These are phyloP conservation scores for Eutolmus rufibarbis DNA, from an alignment of 2,888 invertebrate genomes.

Conservation along the genomic window DNA sequence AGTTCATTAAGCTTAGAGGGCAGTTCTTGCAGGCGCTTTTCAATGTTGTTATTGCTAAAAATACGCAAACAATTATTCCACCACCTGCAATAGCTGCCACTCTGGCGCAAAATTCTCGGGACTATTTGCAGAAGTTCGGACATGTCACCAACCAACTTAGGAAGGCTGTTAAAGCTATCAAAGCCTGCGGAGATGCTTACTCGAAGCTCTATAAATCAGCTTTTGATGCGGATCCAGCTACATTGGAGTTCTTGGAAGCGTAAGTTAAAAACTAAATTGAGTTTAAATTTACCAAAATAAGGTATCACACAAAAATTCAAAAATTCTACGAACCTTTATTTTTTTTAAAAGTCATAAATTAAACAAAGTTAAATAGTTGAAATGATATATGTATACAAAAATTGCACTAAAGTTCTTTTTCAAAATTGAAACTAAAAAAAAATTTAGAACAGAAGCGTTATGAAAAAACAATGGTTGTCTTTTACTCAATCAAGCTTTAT, in stretches of 20 bases:
- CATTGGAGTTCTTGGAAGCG: conserved; percentile 77
- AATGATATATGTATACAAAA: too few species aligned
- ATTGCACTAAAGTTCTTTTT: too few species aligned
- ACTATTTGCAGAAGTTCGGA: conserved; percentile 80
- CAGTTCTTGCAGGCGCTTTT: conserved; percentile 73
- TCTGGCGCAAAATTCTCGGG: conserved; percentile 78
- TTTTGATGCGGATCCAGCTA: conserved; percentile 84
- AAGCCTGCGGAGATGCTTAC: conserved; percentile 75
- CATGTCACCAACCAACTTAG: conserved; percentile 80
- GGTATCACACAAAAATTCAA: conserved; percentile 49
- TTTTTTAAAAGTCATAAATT: too few species aligned
- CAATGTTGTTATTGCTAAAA: conserved; percentile 61
- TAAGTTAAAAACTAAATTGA: conserved; percentile 54
- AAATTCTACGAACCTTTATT: too few species aligned
- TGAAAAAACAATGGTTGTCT: too few species aligned
- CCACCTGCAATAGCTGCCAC: conserved; percentile 91
- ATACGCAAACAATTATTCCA: conserved; percentile 79
- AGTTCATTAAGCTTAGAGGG: conserved; percentile 78
- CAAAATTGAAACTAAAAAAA: too few species aligned
- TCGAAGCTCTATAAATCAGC: conserved; percentile 81
- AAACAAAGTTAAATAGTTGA: too few species aligned
- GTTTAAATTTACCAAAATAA: too few species aligned
- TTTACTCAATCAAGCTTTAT: too few species aligned
- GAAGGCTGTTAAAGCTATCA: conserved; percentile 76
- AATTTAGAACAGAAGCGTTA: too few species aligned